Evolutionary conservation across 2,797 vertebrate genomes (phyloP).

Genomic region (Sebastes kiyomatsui): DNA sequence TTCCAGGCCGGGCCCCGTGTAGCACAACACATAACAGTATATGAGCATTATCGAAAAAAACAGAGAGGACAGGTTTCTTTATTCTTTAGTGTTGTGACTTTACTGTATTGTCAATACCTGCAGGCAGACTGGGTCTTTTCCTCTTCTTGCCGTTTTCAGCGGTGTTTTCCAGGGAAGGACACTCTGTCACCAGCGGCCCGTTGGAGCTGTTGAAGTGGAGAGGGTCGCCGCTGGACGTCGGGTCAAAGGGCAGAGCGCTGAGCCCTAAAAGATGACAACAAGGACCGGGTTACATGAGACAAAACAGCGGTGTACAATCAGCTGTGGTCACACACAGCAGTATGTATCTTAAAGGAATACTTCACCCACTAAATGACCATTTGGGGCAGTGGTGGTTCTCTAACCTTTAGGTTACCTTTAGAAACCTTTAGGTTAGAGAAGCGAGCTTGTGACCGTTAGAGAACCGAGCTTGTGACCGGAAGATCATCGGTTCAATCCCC

Average conservation of each 20-base stretch:
- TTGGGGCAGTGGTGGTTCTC: background rate
- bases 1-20: background rate
- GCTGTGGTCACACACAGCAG: background rate
- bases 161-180: slow-evolving; percentile 79
- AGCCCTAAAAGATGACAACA: slow-evolving; percentile 77
- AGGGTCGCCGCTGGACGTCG: slow-evolving; percentile 78
- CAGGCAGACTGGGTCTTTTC: slow-evolving; percentile 80
- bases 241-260: slow-evolving; percentile 86
- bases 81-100: background rate
- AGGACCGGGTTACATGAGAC: background rate
- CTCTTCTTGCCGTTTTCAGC: slow-evolving; percentile 84
- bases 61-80: slow-evolving; percentile 42
- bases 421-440: no score
- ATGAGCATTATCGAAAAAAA: background rate
- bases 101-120: slow-evolving; percentile 76
- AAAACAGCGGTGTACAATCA: background rate
- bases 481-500: no score
- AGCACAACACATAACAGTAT: background rate
- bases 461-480: no score
- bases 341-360: background rate
- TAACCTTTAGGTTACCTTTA: no score
- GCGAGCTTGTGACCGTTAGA: no score
- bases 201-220: slow-evolving; percentile 78
- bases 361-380: background rate
- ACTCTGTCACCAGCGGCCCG: slow-evolving; percentile 71